Percentiles rank a stretch among this genome's conserved stretches.
Evolutionary conservation across 53 echinoderm and acorn worm species (phyloP).

Genomic region (Luidia sarsii): DNA sequence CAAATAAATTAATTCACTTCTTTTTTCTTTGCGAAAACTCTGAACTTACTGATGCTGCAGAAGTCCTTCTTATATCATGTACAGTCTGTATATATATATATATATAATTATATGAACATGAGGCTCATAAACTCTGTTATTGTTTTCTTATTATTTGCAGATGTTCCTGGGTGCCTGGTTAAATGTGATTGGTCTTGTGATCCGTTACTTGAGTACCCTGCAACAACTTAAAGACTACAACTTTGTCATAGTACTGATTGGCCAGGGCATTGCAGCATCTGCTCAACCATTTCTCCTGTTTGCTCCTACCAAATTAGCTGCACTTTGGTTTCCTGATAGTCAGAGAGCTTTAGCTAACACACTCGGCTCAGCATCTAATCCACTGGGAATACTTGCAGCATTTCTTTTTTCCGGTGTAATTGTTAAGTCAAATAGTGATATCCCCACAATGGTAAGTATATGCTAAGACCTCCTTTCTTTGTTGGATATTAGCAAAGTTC

Average conservation of each 20-base stretch:
- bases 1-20: no score
- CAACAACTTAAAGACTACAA: no score
- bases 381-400: slow-evolving; percentile 80
- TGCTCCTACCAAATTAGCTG: slow-evolving; percentile 93
- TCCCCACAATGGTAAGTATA: slow-evolving; percentile 67
- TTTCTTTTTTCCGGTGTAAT: slow-evolving; percentile 65
- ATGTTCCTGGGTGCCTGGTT: slow-evolving; percentile 76
- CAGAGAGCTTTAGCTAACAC: slow-evolving; percentile 93
- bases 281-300: slow-evolving; percentile 94
- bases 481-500: no score
- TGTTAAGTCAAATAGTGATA: slow-evolving; percentile 51
- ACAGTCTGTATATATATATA: no score
- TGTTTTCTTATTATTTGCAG: slow-evolving; percentile 49
- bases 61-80: no score
- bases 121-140: neutral
- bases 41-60: no score
- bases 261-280: slow-evolving; percentile 76
- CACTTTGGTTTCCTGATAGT: slow-evolving; percentile 89
- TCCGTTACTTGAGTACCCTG: slow-evolving; percentile 74
- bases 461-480: no score
- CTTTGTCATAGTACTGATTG: slow-evolving; percentile 68
- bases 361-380: slow-evolving; percentile 84
- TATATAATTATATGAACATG: no score
- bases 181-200: slow-evolving; percentile 71
- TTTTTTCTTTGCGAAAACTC: no score